Percentiles rank a stretch among this genome's conserved stretches.
Conservation (phyloP, 1,140 invertebrate species). For the Drosophila arawakana region DNA sequence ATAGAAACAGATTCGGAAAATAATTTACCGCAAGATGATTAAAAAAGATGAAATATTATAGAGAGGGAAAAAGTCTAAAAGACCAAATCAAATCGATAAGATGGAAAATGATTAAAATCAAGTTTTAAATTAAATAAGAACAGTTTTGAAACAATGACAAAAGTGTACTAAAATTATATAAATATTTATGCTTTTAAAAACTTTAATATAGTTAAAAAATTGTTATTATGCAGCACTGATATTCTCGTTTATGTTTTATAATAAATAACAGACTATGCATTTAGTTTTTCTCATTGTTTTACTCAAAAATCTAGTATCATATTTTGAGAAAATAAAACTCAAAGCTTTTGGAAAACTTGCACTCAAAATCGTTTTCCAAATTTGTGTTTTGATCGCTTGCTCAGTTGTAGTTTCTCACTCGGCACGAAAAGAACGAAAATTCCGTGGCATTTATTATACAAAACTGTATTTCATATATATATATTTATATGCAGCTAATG, state of each 20-base stretch:
- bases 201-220: too few species aligned
- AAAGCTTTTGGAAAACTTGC: conserved; percentile 62
- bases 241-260: too few species aligned
- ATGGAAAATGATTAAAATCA: too few species aligned
- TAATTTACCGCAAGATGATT: conserved; percentile 43
- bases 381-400: conserved; percentile 48
- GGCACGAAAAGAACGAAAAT: conserved; percentile 28
- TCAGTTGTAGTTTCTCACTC: conserved; percentile 58
- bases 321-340: conserved; percentile 1
- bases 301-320: conserved; percentile 28
- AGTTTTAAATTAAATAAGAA: too few species aligned
- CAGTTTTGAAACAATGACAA: too few species aligned
- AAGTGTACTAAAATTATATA: too few species aligned
- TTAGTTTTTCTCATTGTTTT: too few species aligned
- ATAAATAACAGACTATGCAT: too few species aligned
- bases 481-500: conserved; percentile 29
- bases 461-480: conserved; percentile 7
- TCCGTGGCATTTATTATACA: not conserved
- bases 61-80: too few species aligned
- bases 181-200: too few species aligned
- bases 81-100: too few species aligned
- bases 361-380: conserved; percentile 61
- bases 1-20: conserved; percentile 75
- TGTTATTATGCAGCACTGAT: too few species aligned
- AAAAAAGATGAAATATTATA: not conserved